These are phyloP conservation scores for Cancer borealis DNA, from an alignment of 2,888 invertebrate genomes.

Conservation along the genomic window DNA sequence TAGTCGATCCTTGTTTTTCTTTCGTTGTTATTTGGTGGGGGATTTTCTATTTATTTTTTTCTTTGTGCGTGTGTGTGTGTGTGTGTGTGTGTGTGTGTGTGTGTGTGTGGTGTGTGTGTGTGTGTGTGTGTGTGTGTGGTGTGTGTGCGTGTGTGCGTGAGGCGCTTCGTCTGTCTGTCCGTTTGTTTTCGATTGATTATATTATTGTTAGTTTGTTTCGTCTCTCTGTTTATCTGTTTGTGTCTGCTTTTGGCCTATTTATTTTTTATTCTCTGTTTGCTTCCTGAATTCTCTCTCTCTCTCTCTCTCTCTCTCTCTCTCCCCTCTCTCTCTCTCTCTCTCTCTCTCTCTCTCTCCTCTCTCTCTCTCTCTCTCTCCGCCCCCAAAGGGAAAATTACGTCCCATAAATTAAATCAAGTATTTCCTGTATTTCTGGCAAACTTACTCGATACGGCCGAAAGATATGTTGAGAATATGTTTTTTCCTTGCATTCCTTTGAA, in stretches of 20 bases:
- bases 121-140: neutral
- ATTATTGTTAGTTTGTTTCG: neutral
- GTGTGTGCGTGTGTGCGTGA: neutral
- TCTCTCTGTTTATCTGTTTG: neutral
- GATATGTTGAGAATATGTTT: no score
- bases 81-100: neutral
- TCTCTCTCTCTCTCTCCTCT: conserved; percentile 11
- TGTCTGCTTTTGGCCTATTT: neutral
- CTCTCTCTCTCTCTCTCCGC: neutral
- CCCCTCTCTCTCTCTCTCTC: conserved; percentile 9
- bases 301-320: neutral
- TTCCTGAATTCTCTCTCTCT: neutral
- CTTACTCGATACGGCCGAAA: no score
- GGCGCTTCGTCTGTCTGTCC: neutral
- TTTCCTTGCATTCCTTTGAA: no score
- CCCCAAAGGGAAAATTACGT: neutral
- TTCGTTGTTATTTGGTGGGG: neutral
- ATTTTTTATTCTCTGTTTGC: neutral
- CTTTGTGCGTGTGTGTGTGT: neutral
- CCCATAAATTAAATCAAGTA: neutral
- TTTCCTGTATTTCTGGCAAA: no score
- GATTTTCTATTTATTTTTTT: neutral
- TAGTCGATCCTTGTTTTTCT: neutral
- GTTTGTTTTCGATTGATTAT: no score
- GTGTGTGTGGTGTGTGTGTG: neutral